Base-by-base conservation (phyloP, 2,888 invertebrate genomes). In the Nomada ferruginata region DNA sequence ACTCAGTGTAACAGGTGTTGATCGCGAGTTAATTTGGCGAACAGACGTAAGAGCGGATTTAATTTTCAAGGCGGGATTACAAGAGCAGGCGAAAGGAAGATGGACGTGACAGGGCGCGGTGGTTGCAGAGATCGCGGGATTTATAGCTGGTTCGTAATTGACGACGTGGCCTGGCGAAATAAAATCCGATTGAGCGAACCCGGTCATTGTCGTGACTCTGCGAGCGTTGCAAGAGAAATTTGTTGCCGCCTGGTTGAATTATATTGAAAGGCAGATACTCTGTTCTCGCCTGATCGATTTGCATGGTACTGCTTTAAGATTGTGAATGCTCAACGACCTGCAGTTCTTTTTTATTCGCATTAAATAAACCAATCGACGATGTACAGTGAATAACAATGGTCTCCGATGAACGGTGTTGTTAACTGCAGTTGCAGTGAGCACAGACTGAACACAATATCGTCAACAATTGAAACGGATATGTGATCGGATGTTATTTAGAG, bases 71-170 rank as follows among this genome's bases (percentile, higher is more conserved):
- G 53, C 7, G 13, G 7, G 63, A 4, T 29, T 59, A 52, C 13
- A 66, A 73, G 11, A 50, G 50, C 2, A 10, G 2, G 10, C 15
- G 57, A 44, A 73, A 59, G 36, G 26, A 26, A 61, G 55, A 63
- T 68, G 29, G 57, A 65, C 29, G 20, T 23, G 42, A 3, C 36
- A 11, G 18, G 47, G 20, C 42, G 26, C 47, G 47, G 47, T 47
- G 47, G 47, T 15, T 3, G 29, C 47, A 29, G 53, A 47, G 64
- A 60, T 78, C 59, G 57, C n/a, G 36, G 44, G 64, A 78, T 73
- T 73, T 78, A 80, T 73, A 11, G 72, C n/a, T 9, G 47, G 42
- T 26, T 64, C 57, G 65, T 81, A 81, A 81, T 81, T 61, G 81
- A 74, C 74, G 70, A 74, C 29, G 69, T 55, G 65, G 73, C 20